These are phyloP conservation scores for Pachyuromys duprasi DNA, from an alignment of 2,797 vertebrate genomes.

Conservation along the genomic window DNA sequence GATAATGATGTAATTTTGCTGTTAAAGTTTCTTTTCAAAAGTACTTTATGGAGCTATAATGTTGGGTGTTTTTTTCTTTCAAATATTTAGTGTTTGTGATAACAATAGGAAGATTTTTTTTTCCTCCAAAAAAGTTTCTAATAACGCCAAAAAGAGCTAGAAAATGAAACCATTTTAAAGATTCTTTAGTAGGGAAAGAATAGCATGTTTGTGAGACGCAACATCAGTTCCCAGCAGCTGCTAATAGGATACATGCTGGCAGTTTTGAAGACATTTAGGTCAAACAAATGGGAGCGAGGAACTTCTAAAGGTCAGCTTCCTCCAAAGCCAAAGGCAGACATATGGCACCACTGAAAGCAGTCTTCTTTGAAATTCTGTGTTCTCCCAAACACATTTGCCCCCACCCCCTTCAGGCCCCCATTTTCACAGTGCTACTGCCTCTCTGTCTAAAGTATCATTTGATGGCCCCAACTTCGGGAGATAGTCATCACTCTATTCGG, in stretches of 20 bases:
- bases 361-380: neutral
- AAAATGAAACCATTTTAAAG: conserved; percentile 67
- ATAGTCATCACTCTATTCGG: neutral
- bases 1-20: conserved; percentile 86
- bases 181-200: conserved; percentile 55
- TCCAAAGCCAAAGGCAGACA: conserved; percentile 60
- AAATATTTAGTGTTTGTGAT: conserved; percentile 74
- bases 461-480: neutral
- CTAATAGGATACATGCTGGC: conserved; percentile 56
- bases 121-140: conserved; percentile 48
- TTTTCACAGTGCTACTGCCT: neutral
- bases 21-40: conserved; percentile 79
- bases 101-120: conserved; percentile 70
- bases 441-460: neutral
- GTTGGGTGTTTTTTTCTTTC: conserved; percentile 59
- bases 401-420: neutral
- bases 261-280: conserved; percentile 65
- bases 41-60: conserved; percentile 67
- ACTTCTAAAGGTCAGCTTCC: conserved; percentile 62
- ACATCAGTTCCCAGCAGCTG: conserved; percentile 68
- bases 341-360: conserved; percentile 8
- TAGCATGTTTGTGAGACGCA: conserved; percentile 19
- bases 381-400: neutral
- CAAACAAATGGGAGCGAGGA: conserved; percentile 59
- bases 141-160: conserved; percentile 57